phyloP scores from a whole-genome alignment of 2,888 invertebrate species.

The Cataglyphis rosenhaueri region DNA sequence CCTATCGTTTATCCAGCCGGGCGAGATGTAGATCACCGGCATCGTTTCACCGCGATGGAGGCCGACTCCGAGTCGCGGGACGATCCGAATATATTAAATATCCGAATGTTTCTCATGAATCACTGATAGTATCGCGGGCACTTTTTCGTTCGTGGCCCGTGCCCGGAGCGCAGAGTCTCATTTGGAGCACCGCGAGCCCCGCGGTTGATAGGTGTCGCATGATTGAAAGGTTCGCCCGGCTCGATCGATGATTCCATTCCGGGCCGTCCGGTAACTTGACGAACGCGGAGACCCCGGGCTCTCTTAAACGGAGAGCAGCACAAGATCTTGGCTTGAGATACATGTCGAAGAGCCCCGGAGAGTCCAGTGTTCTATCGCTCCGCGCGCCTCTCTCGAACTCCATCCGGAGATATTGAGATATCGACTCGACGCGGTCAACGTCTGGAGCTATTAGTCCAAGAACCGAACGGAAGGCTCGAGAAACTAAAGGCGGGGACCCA shows the following conservation, averaged over 20 bases:
- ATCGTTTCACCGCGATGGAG: constrained; percentile 50
- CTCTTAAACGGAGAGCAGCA: constrained; percentile 69
- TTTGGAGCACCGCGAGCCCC: constrained; percentile 75
- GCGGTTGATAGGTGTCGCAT: constrained; percentile 79
- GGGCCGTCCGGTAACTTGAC: constrained; percentile 62
- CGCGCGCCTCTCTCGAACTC: constrained; percentile 40
- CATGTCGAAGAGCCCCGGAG: constrained; percentile 51
- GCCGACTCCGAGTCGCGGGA: constrained; percentile 40
- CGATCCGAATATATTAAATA: constrained; percentile 69
- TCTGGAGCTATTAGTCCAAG: constrained; percentile 75
- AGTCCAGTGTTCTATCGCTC: constrained; percentile 63
- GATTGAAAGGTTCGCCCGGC: constrained; percentile 80
- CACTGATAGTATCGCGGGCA: constrained; percentile 74
- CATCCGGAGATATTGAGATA: constrained; percentile 79
- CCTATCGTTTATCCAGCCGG: constrained; percentile 23
- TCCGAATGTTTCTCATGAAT: constrained; percentile 74
- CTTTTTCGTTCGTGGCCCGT: constrained; percentile 57
- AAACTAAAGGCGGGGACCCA: not conserved
- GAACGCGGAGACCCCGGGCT: constrained; percentile 54
- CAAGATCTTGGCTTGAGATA: constrained; percentile 65
- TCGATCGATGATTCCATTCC: constrained; percentile 82
- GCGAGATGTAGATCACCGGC: constrained; percentile 52
- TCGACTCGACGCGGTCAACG: constrained; percentile 72
- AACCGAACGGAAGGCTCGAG: constrained; percentile 54
- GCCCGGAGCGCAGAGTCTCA: constrained; percentile 55